Base-by-base conservation (phyloP, 53 echinoderm and acorn worm species). In the Holothuria scabra region DNA sequence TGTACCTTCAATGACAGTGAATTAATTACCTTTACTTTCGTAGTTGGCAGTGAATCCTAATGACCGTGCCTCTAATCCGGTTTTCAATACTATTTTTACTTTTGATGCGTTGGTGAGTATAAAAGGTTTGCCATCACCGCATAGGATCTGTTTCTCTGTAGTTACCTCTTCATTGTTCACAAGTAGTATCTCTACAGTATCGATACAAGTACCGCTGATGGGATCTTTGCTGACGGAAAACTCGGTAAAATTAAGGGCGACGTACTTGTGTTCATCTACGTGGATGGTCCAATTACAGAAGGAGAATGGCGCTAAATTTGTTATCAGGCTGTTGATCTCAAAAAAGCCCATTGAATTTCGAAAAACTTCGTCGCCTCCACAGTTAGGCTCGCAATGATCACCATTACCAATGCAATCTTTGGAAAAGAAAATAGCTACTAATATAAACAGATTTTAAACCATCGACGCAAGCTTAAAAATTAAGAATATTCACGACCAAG, bases 31-130 rank as follows among this genome's bases (percentile, higher is more conserved):
- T 90, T 81, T 90, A 48, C 90, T 88, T 65, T 90, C 80, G 56
- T 95, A 95, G 13, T 68, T 32, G 10, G 87, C 92, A 8, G 34
- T 52, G 60, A 95, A 95, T 59, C 95, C 95, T 13, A 86, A 84
- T 3, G 95, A 95, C 34, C 87, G 82, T 30, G 91, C 87, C 41
- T 92, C 95, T n/a, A 95, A 84, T 22, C 95, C 95, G 38, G 95
- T 95, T 78, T 86, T 86, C 30, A 92, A 95, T 16, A 88, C 86
- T 3, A 95, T 65, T 13, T 67, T 86, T 24, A 95, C 83, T 2
- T 88, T 74, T n/a, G 92, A 95, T 0, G 88, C 72, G 75, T 88
- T 92, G 21, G 92, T 88, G 26, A 90, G 59, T 66, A 95, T 86
- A 69, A 86, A 90, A 64, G 92, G 88, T 19, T 92, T 88, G 18